Percentiles rank a stretch among this genome's conserved stretches.
phyloP scores from a whole-genome alignment of 2,113 vertebrate genomes.

The Illadopsis cleaveri region DNA sequence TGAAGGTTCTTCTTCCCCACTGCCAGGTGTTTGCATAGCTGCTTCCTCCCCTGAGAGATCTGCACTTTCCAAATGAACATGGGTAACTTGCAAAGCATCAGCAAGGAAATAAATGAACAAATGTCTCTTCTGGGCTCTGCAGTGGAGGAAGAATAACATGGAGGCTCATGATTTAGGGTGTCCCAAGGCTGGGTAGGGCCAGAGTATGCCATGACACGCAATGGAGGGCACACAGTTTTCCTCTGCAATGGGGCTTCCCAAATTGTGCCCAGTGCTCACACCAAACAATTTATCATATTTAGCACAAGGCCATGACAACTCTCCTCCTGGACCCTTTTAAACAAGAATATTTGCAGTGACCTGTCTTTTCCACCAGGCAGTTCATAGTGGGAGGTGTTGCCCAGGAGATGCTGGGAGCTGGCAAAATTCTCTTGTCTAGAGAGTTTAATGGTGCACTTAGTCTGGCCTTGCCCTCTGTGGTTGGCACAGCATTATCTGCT shows the following conservation, averaged over 20 bases:
- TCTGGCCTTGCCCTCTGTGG: background rate
- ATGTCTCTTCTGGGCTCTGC: background rate
- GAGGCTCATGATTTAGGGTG: rapidly evolving
- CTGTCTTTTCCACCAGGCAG: background rate
- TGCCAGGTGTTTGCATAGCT: background rate
- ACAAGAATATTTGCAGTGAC: background rate
- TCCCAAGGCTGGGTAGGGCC: background rate
- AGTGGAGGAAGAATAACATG: background rate
- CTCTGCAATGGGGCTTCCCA: background rate
- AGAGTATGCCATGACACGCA: rapidly evolving
- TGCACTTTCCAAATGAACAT: background rate
- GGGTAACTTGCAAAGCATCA: background rate
- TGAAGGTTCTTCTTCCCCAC: background rate
- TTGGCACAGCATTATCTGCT: background rate
- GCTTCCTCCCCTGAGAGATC: background rate
- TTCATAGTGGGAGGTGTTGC: background rate
- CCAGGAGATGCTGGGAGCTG: background rate
- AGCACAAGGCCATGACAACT: background rate
- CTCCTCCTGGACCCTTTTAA: background rate
- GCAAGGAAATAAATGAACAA: background rate
- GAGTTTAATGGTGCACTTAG: background rate
- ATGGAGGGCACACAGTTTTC: background rate
- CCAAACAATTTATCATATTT: background rate
- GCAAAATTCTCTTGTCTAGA: background rate
- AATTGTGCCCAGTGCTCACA: background rate